These are phyloP conservation scores for Sebastolobus alascanus DNA, from an alignment of 2,797 vertebrate genomes.

Conservation along the genomic window DNA sequence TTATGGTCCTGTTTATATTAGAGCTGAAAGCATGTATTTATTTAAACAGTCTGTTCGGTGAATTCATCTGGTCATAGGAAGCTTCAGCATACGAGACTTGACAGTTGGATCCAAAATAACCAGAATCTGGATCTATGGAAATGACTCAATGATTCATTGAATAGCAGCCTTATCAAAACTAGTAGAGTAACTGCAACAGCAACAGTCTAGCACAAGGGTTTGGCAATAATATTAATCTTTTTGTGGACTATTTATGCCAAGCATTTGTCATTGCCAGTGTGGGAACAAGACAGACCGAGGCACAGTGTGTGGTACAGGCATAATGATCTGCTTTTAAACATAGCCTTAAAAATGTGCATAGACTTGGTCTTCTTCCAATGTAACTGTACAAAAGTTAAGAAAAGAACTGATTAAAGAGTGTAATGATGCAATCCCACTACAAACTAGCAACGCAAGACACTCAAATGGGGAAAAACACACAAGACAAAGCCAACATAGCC, in stretches of 20 bases:
- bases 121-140: not conserved
- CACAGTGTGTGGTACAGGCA: not conserved
- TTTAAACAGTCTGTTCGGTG: not conserved
- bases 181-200: not conserved
- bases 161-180: not conserved
- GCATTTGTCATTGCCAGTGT: not conserved
- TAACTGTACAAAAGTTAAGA: not conserved
- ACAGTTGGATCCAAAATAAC: not conserved
- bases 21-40: not conserved
- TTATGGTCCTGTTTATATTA: not conserved
- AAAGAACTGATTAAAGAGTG: constrained; percentile 24
- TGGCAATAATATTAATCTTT: constrained; percentile 12
- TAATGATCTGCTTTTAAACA: constrained; percentile 9
- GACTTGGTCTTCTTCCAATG: not conserved
- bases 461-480: not conserved
- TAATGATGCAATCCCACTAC: constrained; percentile 16
- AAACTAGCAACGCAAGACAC: not conserved
- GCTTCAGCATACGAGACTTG: not conserved
- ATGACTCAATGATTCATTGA: not conserved
- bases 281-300: not conserved
- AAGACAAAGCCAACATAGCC: constrained; percentile 9
- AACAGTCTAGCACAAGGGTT: not conserved
- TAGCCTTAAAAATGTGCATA: not conserved
- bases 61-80: not conserved
- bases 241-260: constrained; percentile 2